These are phyloP conservation scores for Scarus forsteni DNA, from an alignment of 2,797 vertebrate genomes.

Conservation along the genomic window DNA sequence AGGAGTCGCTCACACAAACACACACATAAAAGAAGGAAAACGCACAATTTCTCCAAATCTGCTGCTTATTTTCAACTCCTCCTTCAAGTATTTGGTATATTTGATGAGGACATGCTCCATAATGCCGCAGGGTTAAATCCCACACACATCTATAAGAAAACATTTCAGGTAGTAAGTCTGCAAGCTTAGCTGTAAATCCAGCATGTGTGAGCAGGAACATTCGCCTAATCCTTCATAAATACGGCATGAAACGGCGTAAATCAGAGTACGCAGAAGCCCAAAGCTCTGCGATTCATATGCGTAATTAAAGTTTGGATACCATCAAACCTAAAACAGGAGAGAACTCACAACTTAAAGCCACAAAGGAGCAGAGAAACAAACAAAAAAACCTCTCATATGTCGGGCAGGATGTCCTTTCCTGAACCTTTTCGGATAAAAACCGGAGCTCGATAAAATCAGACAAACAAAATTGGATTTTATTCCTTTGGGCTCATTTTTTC, in stretches of 20 bases:
- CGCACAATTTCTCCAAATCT: constrained; percentile 10
- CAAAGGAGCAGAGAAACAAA: not conserved
- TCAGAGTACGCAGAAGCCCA: constrained; percentile 10
- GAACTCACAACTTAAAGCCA: not conserved
- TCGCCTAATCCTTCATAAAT: constrained; percentile 49
- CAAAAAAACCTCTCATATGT: not conserved
- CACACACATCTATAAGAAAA: constrained; percentile 8
- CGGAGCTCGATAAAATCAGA: constrained; percentile 38
- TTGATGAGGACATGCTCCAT: constrained; percentile 28
- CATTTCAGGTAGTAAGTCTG: constrained; percentile 26
- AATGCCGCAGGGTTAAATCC: constrained; percentile 8
- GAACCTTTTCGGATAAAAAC: constrained; percentile 10
- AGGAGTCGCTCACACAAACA: constrained; percentile 8
- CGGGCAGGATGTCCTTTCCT: not conserved
- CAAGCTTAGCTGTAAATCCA: constrained; percentile 41
- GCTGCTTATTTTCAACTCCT: constrained; percentile 15
- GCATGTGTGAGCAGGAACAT: constrained; percentile 38
- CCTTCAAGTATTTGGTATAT: constrained; percentile 18
- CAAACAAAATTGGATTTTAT: constrained; percentile 50
- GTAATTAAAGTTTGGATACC: constrained; percentile 21
- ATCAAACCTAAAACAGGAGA: not conserved
- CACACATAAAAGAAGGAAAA: not conserved
- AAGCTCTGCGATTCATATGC: not conserved
- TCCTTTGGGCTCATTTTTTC: constrained; percentile 64
- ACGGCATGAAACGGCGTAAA: constrained; percentile 27